phyloP scores from a whole-genome alignment of 2,888 invertebrate genomes.

The Acleris cristana region DNA sequence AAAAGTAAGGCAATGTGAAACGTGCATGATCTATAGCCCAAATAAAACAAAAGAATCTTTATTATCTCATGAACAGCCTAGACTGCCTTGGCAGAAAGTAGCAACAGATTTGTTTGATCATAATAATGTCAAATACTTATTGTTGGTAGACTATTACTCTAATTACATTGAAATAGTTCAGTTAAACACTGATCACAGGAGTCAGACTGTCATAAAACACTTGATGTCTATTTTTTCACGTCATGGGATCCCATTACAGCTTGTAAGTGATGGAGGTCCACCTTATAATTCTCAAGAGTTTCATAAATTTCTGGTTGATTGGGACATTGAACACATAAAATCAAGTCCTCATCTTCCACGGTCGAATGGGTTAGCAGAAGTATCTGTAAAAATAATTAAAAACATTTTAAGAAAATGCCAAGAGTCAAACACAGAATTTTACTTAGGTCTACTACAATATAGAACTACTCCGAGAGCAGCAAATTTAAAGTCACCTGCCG shows the following conservation, averaged over 20 bases:
- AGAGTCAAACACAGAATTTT: constrained; percentile 9
- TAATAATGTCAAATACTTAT: constrained; percentile 21
- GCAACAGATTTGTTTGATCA: constrained; percentile 31
- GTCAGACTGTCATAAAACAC: too few species aligned
- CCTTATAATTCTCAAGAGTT: constrained; percentile 28
- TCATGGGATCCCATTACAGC: constrained; percentile 33
- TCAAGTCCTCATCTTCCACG: constrained; percentile 15
- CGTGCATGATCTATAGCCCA: constrained; percentile 22
- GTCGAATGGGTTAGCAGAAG: constrained; percentile 18
- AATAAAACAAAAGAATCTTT: constrained; percentile 33
- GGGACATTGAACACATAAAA: constrained; percentile 32
- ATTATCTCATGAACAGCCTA: constrained; percentile 23
- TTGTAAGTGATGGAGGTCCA: constrained; percentile 26
- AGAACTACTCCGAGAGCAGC: constrained; percentile 1
- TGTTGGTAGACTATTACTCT: neutral
- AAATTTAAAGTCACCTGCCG: constrained; percentile 2
- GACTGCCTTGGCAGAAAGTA: constrained; percentile 34
- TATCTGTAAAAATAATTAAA: constrained; percentile 24
- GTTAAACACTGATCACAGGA: too few species aligned
- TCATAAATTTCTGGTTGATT: constrained; percentile 17
- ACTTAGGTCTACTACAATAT: constrained; percentile 9
- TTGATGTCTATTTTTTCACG: constrained; percentile 23
- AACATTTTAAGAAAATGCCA: constrained; percentile 19
- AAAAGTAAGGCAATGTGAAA: constrained; percentile 20
- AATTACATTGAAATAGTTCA: too few species aligned